Percentiles rank a stretch among this genome's conserved stretches.
Conservation (phyloP, 2,113 vertebrate genomes). For the Rhipidura dahli region DNA sequence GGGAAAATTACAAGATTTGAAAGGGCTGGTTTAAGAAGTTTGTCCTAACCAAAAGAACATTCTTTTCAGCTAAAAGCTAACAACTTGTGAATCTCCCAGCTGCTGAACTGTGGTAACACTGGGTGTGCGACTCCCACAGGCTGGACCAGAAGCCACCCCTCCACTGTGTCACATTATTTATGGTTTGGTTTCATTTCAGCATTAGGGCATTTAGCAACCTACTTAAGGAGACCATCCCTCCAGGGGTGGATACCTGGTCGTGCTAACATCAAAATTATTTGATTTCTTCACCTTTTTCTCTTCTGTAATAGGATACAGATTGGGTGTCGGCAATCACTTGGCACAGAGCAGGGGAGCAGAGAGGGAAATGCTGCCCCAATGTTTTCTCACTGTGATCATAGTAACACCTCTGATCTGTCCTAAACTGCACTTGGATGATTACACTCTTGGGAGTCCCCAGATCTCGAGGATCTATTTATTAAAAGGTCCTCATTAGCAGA, state of each 20-base stretch:
- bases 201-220: background rate
- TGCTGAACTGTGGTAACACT: background rate
- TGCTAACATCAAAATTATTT: background rate
- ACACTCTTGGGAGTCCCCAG: background rate
- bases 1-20: background rate
- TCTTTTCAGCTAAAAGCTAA: background rate
- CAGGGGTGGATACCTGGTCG: background rate
- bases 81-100: background rate
- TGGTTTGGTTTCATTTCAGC: background rate
- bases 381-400: background rate
- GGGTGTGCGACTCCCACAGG: background rate
- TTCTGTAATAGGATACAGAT: background rate
- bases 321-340: background rate
- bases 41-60: background rate
- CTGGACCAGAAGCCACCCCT: background rate
- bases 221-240: background rate
- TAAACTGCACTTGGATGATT: background rate
- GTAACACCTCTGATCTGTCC: background rate
- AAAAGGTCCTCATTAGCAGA: background rate
- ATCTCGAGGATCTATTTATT: background rate
- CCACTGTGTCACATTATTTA: background rate
- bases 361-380: background rate
- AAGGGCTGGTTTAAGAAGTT: background rate
- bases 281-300: background rate
- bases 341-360: background rate